Conservation (phyloP, 2,888 invertebrate genomes). For the Myopa testacea region DNA sequence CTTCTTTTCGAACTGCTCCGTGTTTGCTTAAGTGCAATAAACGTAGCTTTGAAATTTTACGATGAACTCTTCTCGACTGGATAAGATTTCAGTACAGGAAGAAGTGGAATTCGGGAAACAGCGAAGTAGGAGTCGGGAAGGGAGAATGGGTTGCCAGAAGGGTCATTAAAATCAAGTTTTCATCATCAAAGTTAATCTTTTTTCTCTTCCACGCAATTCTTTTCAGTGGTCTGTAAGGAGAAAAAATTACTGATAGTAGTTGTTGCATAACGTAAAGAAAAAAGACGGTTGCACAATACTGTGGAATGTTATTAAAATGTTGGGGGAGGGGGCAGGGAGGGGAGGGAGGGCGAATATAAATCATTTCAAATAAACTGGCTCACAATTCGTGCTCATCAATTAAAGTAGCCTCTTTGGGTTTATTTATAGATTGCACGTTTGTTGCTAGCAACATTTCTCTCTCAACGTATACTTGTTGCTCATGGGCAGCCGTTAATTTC, state of each 20-base stretch:
- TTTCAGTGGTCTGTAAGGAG: neutral
- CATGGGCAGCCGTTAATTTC: too few species aligned
- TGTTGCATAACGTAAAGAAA: neutral
- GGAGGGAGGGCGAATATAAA: neutral
- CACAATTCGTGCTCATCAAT: conserved; percentile 7
- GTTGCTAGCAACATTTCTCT: too few species aligned
- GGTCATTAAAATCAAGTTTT: conserved; percentile 2
- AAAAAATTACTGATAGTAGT: too few species aligned
- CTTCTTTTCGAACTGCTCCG: neutral
- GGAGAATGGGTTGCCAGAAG: neutral
- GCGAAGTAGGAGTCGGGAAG: neutral
- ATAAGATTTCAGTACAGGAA: neutral
- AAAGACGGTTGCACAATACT: neutral
- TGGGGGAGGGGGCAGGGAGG: neutral
- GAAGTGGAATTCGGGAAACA: neutral
- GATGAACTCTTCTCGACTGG: conserved; percentile 7
- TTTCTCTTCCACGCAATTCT: neutral
- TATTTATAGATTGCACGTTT: neutral
- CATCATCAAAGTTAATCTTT: neutral
- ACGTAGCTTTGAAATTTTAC: neutral
- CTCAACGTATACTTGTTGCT: too few species aligned
- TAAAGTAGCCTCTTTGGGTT: neutral
- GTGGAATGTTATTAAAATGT: neutral
- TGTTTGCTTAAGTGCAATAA: neutral
- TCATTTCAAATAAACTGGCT: neutral